phyloP scores from a whole-genome alignment of 2,113 vertebrate species.

The Chrysemys picta region DNA sequence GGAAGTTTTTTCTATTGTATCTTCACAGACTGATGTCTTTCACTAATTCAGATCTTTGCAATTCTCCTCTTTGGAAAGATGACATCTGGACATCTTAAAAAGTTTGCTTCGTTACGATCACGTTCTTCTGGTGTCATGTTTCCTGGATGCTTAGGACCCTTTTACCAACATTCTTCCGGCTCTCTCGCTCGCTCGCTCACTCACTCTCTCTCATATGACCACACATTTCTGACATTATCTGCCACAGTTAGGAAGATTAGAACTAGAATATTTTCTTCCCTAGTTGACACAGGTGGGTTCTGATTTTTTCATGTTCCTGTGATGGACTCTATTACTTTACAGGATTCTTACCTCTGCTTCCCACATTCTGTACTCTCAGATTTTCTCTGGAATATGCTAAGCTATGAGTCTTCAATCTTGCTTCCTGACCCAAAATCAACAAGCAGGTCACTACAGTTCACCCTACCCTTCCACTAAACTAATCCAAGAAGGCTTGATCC shows the following conservation, averaged over 20 bases:
- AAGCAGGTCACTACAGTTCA: not conserved
- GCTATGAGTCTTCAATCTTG: not conserved
- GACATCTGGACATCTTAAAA: not conserved
- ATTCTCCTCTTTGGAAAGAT: not conserved
- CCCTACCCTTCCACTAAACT: not conserved
- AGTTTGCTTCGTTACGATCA: not conserved
- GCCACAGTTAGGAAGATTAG: not conserved
- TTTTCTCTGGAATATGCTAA: not conserved
- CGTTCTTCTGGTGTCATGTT: not conserved
- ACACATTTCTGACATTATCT: constrained; percentile 6
- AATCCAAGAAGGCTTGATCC: not conserved
- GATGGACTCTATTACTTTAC: not conserved
- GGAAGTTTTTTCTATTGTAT: not conserved
- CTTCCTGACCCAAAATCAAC: not conserved
- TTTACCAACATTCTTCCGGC: not conserved
- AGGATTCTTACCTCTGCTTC: not conserved
- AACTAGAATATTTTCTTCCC: not conserved
- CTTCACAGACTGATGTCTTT: not conserved
- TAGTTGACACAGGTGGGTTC: fast-evolving
- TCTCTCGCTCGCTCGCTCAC: not conserved
- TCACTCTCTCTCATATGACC: not conserved
- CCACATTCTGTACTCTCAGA: not conserved
- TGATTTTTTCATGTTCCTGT: not conserved
- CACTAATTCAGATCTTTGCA: not conserved
- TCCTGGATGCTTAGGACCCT: not conserved